Percentiles rank a stretch among this genome's conserved stretches.
Evolutionary conservation across 2,888 invertebrate species (phyloP).

Genomic region (Andrena fulva): DNA sequence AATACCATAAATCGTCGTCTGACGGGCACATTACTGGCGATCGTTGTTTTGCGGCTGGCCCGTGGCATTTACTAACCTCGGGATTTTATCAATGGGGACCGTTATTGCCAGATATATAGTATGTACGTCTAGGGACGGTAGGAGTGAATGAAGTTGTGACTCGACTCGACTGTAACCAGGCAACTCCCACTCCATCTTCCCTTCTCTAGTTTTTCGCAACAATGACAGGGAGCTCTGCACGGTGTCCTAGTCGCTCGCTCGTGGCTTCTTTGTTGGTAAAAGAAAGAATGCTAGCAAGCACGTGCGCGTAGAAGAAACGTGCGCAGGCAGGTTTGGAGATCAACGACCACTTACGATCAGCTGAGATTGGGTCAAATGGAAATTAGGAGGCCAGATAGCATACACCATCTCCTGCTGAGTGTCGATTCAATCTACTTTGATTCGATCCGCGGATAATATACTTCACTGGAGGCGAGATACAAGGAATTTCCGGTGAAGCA

Average conservation of each 20-base stretch:
- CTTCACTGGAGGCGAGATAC: neutral
- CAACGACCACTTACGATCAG: constrained; percentile 68
- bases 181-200: constrained; percentile 10
- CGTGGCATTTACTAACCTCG: constrained; percentile 41
- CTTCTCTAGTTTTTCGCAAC: constrained; percentile 12
- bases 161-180: constrained; percentile 56
- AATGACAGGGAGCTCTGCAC: neutral
- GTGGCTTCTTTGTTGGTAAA: constrained; percentile 12
- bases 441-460: neutral
- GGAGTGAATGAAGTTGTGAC: constrained; percentile 63
- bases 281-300: neutral
- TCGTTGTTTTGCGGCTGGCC: constrained; percentile 56
- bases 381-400: constrained; percentile 55
- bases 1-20: constrained; percentile 42
- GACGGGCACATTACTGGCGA: constrained; percentile 37
- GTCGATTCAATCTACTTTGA: neutral
- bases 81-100: constrained; percentile 71
- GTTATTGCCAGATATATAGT: constrained; percentile 58
- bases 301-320: neutral
- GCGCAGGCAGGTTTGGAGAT: constrained; percentile 47
- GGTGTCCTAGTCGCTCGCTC: constrained; percentile 11
- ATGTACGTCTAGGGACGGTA: constrained; percentile 34
- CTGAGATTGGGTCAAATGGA: constrained; percentile 74
- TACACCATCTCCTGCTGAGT: neutral
- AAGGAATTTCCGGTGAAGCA: constrained; percentile 1